These are phyloP conservation scores for Geophilus truncorum DNA, from an alignment of 2,888 invertebrate genomes.

Conservation along the genomic window DNA sequence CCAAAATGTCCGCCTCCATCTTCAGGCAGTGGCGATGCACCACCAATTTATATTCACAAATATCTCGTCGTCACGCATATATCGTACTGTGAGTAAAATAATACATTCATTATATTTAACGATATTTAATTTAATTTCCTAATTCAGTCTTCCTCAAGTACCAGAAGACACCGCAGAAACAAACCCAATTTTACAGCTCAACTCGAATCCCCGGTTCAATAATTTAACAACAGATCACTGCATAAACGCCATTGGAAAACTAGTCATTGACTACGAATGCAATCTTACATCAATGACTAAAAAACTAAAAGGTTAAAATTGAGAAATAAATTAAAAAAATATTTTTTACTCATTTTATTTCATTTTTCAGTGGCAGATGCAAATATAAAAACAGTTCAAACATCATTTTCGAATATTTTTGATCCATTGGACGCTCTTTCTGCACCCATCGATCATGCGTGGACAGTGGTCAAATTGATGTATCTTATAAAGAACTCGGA, in stretches of 20 bases:
- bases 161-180: conserved; percentile 67
- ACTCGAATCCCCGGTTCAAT: conserved; percentile 73
- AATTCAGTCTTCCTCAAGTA: conserved; percentile 54
- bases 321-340: background rate
- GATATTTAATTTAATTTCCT: background rate
- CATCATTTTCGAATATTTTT: conserved; percentile 64
- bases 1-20: conserved; percentile 9
- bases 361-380: background rate
- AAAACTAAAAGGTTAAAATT: conserved; percentile 49
- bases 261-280: conserved; percentile 74
- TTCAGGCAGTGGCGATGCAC: background rate
- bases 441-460: conserved; percentile 70
- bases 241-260: conserved; percentile 74
- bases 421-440: conserved; percentile 68
- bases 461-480: conserved; percentile 79
- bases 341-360: too few relatives aligned
- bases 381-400: conserved; percentile 46
- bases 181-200: conserved; percentile 65
- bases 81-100: background rate
- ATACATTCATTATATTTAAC: background rate
- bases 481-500: conserved; percentile 62
- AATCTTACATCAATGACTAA: conserved; percentile 65
- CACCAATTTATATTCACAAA: background rate
- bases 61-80: background rate
- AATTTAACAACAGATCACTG: conserved; percentile 77